Evolutionary conservation across 2,888 invertebrate genomes (phyloP), one percentile per base, ranked within the genome.

Genomic region (Hemithea aestivaria): DNA sequence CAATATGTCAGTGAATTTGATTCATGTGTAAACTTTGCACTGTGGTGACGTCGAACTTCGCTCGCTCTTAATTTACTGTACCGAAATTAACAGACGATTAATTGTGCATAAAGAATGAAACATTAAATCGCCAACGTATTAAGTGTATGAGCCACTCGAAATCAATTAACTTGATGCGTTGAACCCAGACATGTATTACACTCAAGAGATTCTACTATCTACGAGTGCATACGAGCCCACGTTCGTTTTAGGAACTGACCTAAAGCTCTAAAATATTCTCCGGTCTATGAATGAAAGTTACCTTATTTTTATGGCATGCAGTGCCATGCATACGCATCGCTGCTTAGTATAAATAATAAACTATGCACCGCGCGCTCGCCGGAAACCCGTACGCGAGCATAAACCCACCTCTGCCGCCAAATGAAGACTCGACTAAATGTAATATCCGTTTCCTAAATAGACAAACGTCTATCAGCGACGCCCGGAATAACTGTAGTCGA

Each of bases 371-470:
- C 77, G 72, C 74, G 73, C 63, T 66, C 79, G 65, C 83, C 80
- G 83, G 82, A 83, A 79, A 74, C 77, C 59, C 74, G 68, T 73
- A 80, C 79, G 74, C 73, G 74, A 74, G 80, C 79, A 82, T 81
- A 77, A 74, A 75, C 78, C 76, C 77, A 82, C 81, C 83, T 80
- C 75, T 74, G 75, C 83, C 78, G 81, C 82, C 82, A 82, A 85
- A 84, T 81, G 85, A 76, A 83, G 80, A 75, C 75, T 66, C 77
- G 75, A 76, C 84, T 81, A 81, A 82, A 84, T 82, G 83, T 83
- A 81, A 84, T 85, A 83, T 87, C 87, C 87, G 85, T 79, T 87
- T 87, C 87, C 87, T 85, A 87, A 87, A 85, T 84, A 84, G 85
- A 83, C 81, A 80, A 82, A 78, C 82, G 85, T 78, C 80, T 79